phyloP scores from a whole-genome alignment of 2,888 invertebrate genomes.

The Cylindroiulus punctatus region DNA sequence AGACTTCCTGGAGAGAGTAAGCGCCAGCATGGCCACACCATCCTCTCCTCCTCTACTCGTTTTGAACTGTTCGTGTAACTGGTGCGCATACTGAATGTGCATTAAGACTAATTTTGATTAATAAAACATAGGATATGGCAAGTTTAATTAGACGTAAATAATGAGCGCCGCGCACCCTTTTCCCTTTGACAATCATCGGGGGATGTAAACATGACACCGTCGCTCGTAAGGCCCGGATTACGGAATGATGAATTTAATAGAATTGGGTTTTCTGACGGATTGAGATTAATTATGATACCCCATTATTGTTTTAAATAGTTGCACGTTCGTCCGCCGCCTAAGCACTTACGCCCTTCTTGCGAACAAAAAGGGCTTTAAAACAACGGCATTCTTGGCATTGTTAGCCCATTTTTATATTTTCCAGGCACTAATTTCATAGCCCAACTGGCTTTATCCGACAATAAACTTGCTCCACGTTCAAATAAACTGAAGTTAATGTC shows the following conservation, averaged over 20 bases:
- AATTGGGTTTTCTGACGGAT: slow-evolving; percentile 42
- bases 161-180: slow-evolving; percentile 14
- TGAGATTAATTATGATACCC: slow-evolving; percentile 43
- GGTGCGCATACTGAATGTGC: background rate
- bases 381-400: background rate
- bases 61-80: background rate
- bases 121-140: slow-evolving; percentile 41
- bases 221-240: background rate
- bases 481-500: slow-evolving; percentile 21
- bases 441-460: slow-evolving; percentile 1
- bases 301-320: slow-evolving; percentile 30
- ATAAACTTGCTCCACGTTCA: background rate
- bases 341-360: background rate
- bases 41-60: background rate
- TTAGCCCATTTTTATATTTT: background rate
- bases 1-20: too few species aligned
- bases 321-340: background rate
- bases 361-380: slow-evolving; percentile 11
- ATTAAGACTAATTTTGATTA: slow-evolving; percentile 43
- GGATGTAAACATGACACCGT: background rate
- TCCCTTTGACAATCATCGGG: slow-evolving; percentile 22
- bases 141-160: slow-evolving; percentile 47
- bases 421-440: background rate
- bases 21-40: too few species aligned
- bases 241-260: slow-evolving; percentile 35